Percentiles rank a stretch among this genome's conserved stretches.
These are phyloP conservation scores for Podabrus alpinus DNA, from an alignment of 2,888 invertebrate species.

Conservation along the genomic window DNA sequence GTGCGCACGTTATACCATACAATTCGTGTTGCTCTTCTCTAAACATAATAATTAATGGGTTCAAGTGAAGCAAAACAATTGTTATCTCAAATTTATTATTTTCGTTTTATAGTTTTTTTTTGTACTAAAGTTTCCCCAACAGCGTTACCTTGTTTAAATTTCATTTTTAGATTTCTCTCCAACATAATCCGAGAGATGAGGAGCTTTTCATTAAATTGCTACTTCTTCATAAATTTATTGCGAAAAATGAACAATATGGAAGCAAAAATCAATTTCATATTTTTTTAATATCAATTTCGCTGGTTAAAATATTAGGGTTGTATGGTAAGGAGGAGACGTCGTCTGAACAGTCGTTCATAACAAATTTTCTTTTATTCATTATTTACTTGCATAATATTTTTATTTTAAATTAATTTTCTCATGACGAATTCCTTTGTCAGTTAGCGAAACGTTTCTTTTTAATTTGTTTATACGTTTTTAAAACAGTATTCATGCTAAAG, in stretches of 20 bases:
- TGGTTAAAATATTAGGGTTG: neutral
- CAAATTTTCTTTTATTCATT: neutral
- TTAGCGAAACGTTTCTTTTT: too few species aligned
- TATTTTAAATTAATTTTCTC: too few species aligned
- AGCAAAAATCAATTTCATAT: neutral
- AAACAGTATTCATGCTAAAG: too few species aligned
- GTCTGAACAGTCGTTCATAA: neutral
- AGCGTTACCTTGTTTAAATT: neutral
- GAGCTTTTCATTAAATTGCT: neutral
- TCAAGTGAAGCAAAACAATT: slow-evolving; percentile 36
- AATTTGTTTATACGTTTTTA: too few species aligned
- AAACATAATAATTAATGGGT: slow-evolving; percentile 30
- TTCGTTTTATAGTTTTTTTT: slow-evolving; percentile 32
- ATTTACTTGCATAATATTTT: too few species aligned
- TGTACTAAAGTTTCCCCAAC: slow-evolving; percentile 18
- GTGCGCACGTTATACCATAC: slow-evolving; percentile 6
- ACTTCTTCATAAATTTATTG: neutral
- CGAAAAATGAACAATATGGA: neutral
- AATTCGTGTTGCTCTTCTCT: slow-evolving; percentile 15
- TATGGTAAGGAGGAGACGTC: neutral
- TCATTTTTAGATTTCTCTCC: neutral
- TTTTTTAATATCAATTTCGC: neutral
- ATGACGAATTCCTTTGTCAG: too few species aligned
- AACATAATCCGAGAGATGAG: neutral
- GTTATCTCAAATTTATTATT: slow-evolving; percentile 35